Evolutionary conservation across 2,888 invertebrate genomes (phyloP).

Genomic region (Pristionchus fissidentatus): DNA sequence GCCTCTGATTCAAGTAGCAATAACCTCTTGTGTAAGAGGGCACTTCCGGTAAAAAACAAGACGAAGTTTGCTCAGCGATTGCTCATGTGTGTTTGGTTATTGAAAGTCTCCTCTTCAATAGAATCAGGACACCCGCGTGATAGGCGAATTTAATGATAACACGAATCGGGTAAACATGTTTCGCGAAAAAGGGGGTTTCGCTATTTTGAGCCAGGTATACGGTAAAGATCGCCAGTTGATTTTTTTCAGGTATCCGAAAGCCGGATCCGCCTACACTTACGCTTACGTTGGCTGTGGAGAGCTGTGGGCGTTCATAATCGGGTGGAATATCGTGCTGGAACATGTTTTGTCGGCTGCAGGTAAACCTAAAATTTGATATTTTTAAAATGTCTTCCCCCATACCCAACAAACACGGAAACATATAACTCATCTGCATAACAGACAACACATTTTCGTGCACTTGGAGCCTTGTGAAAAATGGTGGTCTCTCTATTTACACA

Average conservation of each 20-base stretch:
- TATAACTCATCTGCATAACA: too few species aligned
- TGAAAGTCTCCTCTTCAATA: neutral
- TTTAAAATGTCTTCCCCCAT: neutral
- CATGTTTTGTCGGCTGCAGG: constrained; percentile 83
- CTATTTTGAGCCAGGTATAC: too few species aligned
- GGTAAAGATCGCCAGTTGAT: too few species aligned
- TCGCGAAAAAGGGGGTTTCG: neutral
- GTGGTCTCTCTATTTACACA: neutral
- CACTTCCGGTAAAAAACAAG: neutral
- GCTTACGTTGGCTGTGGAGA: constrained; percentile 95
- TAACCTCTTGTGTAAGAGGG: neutral
- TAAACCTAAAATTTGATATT: constrained; percentile 21
- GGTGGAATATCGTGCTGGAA: constrained; percentile 79
- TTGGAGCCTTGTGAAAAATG: neutral
- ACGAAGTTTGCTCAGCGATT: neutral
- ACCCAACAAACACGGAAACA: neutral
- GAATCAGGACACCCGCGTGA: neutral
- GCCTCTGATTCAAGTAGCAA: neutral
- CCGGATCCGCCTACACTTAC: constrained; percentile 85
- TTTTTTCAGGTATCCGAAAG: constrained; percentile 83
- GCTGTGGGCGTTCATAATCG: constrained; percentile 88
- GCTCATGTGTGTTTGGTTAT: neutral
- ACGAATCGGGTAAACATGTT: neutral
- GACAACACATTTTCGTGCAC: too few species aligned
- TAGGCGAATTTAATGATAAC: neutral